Evolutionary conservation across 1,140 invertebrate species (phyloP).

Genomic region (Neocloeon triangulifer): DNA sequence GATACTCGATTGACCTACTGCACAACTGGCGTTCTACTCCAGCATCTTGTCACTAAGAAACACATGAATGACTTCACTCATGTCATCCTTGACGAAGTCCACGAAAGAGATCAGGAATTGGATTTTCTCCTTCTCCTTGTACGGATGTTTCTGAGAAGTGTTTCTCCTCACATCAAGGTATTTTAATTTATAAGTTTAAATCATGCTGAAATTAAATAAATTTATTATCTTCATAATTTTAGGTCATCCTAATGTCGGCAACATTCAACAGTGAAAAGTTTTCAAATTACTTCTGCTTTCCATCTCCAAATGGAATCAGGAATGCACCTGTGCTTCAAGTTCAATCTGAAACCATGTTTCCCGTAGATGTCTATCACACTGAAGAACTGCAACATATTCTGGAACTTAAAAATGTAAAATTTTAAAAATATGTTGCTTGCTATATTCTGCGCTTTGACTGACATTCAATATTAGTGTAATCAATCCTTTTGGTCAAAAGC

Average conservation of each 20-base stretch:
- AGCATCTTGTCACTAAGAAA: constrained; percentile 29
- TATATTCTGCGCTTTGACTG: too few species aligned
- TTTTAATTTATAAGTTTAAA: constrained; percentile 7
- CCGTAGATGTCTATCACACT: too few species aligned
- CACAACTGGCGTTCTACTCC: constrained; percentile 45
- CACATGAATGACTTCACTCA: constrained; percentile 49
- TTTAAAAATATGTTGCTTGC: too few species aligned
- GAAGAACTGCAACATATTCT: too few species aligned
- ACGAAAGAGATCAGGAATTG: constrained; percentile 86
- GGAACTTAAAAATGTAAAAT: too few species aligned
- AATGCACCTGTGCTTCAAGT: constrained; percentile 29
- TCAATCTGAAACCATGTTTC: too few species aligned
- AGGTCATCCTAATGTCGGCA: constrained; percentile 35
- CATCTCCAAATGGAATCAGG: constrained; percentile 18
- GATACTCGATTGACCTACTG: constrained; percentile 74
- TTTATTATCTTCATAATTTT: constrained; percentile 5
- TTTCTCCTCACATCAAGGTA: constrained; percentile 41
- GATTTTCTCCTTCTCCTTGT: constrained; percentile 79
- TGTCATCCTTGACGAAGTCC: constrained; percentile 85
- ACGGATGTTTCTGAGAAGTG: constrained; percentile 49
- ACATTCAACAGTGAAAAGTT: constrained; percentile 25
- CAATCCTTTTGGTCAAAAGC: too few species aligned
- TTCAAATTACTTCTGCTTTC: constrained; percentile 28
- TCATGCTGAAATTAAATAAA: background rate
- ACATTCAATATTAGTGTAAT: too few species aligned